phyloP scores from a whole-genome alignment of 2,888 invertebrate genomes.

The Rambutsinella grinnellia region DNA sequence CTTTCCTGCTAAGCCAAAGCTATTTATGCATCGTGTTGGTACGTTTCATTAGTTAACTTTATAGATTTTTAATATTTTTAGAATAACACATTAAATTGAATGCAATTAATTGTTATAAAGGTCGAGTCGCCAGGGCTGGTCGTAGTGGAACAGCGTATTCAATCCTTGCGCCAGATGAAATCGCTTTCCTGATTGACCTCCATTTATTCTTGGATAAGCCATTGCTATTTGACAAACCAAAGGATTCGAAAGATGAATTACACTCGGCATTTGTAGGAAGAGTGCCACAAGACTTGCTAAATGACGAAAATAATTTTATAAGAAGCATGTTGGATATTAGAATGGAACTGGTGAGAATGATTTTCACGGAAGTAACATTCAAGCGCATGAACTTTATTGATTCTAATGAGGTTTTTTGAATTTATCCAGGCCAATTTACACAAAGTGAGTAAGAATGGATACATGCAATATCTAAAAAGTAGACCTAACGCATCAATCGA shows the following conservation, averaged over 20 bases:
- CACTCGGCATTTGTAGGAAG: constrained; percentile 78
- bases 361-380: constrained; percentile 69
- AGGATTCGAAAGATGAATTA: constrained; percentile 67
- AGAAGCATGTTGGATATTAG: constrained; percentile 80
- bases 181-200: constrained; percentile 92
- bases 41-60: constrained; percentile 68
- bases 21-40: constrained; percentile 99
- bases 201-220: constrained; percentile 91
- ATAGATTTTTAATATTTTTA: background rate
- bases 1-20: constrained; percentile 96
- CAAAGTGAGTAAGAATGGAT: constrained; percentile 88
- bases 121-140: constrained; percentile 95
- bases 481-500: constrained; percentile 91
- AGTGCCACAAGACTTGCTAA: constrained; percentile 84
- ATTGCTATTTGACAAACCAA: constrained; percentile 73
- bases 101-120: constrained; percentile 66
- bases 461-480: constrained; percentile 89
- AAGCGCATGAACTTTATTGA: no score
- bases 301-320: constrained; percentile 85
- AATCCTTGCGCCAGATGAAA: constrained; percentile 89
- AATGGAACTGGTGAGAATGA: constrained; percentile 85
- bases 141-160: constrained; percentile 92
- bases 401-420: background rate
- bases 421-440: constrained; percentile 74
- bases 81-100: background rate